Evolutionary conservation across 2,888 invertebrate species (phyloP).

Genomic region (Cryptus viduatorius): DNA sequence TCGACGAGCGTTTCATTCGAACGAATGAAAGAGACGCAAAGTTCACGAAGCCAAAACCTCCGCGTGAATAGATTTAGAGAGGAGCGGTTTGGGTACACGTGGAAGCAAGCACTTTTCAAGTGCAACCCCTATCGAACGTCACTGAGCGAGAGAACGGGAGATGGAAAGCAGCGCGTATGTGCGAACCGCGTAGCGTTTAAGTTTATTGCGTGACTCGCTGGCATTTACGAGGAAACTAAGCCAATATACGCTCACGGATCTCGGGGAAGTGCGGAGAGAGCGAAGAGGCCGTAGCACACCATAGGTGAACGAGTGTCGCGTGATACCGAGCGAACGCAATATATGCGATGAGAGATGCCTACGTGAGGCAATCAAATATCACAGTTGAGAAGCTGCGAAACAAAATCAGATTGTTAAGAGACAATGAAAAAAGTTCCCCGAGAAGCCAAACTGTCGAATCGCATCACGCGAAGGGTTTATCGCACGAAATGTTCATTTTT

Average conservation of each 20-base stretch:
- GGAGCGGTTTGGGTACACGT: constrained; percentile 19
- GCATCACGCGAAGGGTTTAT: too few species aligned
- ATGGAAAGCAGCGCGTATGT: constrained; percentile 15
- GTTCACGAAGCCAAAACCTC: constrained; percentile 46
- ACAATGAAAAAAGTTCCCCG: too few species aligned
- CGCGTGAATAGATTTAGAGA: constrained; percentile 39
- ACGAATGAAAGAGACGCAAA: constrained; percentile 53
- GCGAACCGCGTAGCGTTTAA: constrained; percentile 39
- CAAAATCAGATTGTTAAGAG: not conserved
- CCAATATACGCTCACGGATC: constrained; percentile 55
- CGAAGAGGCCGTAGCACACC: constrained; percentile 49
- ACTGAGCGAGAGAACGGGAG: constrained; percentile 7
- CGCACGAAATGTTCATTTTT: too few species aligned
- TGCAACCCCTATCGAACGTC: constrained; percentile 10
- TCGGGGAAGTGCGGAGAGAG: constrained; percentile 51
- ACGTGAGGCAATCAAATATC: not conserved
- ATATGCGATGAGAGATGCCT: not conserved
- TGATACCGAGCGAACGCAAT: not conserved
- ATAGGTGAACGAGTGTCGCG: constrained; percentile 18
- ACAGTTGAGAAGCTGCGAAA: not conserved
- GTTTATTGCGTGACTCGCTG: constrained; percentile 60
- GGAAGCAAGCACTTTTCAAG: constrained; percentile 21
- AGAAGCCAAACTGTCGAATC: too few species aligned
- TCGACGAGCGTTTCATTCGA: constrained; percentile 39
- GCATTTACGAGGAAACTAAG: constrained; percentile 62